phyloP scores from a whole-genome alignment of 2,113 vertebrate genomes.

The Bombycilla garrulus region DNA sequence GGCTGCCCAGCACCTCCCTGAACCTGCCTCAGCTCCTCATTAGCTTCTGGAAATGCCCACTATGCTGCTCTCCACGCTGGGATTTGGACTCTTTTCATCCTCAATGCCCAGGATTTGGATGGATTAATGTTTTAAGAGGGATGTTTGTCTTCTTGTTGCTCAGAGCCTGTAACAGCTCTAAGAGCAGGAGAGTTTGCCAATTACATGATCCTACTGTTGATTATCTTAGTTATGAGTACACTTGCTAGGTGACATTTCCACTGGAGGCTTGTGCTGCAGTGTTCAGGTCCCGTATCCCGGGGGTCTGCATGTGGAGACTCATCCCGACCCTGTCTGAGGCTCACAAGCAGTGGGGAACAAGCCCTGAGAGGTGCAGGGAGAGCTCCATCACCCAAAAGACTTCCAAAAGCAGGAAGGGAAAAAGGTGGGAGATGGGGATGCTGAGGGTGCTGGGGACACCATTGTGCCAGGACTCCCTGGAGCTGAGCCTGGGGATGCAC shows the following conservation, averaged over 20 bases:
- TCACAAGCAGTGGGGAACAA: neutral
- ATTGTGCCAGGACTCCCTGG: rapidly evolving
- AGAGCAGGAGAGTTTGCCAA: neutral
- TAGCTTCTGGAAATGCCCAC: neutral
- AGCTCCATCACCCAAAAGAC: neutral
- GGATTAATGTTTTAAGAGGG: neutral
- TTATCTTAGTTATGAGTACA: neutral
- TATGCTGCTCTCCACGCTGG: neutral
- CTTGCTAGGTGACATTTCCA: neutral
- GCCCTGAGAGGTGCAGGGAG: rapidly evolving
- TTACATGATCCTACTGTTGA: neutral
- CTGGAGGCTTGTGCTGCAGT: neutral
- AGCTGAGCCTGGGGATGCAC: rapidly evolving
- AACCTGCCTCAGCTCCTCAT: neutral
- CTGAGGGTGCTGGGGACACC: neutral
- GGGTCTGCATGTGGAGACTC: rapidly evolving
- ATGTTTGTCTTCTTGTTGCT: neutral
- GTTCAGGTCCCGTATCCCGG: neutral
- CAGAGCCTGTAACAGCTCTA: neutral
- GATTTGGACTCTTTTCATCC: neutral
- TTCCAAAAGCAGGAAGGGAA: neutral
- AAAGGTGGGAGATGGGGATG: neutral
- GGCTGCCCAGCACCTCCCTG: neutral
- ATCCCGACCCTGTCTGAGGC: rapidly evolving
- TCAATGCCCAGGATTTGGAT: neutral